Base-by-base conservation (phyloP, 2,888 invertebrate genomes). In the Phengaris arion region DNA sequence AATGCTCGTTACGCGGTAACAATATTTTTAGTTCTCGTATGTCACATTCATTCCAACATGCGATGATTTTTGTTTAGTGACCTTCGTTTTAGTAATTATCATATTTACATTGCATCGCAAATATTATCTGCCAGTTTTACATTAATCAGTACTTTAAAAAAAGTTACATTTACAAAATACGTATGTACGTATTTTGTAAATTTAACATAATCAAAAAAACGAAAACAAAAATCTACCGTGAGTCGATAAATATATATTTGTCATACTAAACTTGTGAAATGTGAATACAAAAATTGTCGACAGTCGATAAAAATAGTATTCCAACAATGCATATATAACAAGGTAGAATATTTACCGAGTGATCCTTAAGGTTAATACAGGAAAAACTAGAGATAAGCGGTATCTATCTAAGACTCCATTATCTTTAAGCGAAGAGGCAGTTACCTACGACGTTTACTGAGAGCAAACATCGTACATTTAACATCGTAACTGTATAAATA, bases 361-460 rank as follows among this genome's bases (percentile, higher is more conserved):
- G 78, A 81, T 80, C 81, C 81, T 82, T 77, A 76, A 76, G 76
- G 80, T 72, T 79, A 75, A 78, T 80, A 77, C 78, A 80, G 79
- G 82, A 80, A 82, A 81, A 81, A 81, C 82, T 78, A 78, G 79
- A 76, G 80, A 80, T 80, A 81, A 81, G 80, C 79, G 77, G 82
- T 77, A 76, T 76, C 76, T 72, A 72, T 75, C 69, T 68, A 69
- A 72, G 46, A 13, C 15, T 48, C 35, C 7, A 54, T 52, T 52
- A 52, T 72, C 72, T 72, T 35, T 12, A 10, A 64, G 35, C 64
- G 35, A 64, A 35, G 52, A 52, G 1, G 72, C 22, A 51, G n/a
- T 51, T 52, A 46, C 22, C 70, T 70, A 6, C 35, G 72, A 35
- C 72, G 13, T 72, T 52, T 54, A 72, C 13, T 52, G 51, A 8